Evolutionary conservation across 2,888 invertebrate species (phyloP).

Genomic region (Nemapogon koenigi): DNA sequence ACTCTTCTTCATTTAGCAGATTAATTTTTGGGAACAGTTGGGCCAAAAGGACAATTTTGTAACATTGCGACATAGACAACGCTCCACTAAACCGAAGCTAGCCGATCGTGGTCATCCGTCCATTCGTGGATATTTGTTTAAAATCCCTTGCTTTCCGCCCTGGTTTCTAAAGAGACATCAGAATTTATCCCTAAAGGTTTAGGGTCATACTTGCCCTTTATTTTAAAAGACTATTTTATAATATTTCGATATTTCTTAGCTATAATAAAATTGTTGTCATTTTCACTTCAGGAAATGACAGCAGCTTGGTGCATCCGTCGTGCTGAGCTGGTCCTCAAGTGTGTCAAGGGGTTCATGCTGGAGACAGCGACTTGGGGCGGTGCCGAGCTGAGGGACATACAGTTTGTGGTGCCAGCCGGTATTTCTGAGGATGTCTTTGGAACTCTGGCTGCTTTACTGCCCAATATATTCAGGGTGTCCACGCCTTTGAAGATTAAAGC

Average conservation of each 20-base stretch:
- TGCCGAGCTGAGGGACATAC: constrained; percentile 85
- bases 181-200: too few relatives aligned
- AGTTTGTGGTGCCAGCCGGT: constrained; percentile 81
- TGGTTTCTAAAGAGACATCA: too few relatives aligned
- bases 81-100: too few relatives aligned
- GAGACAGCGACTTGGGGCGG: constrained; percentile 96
- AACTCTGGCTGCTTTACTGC: constrained; percentile 85
- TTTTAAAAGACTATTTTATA: neutral
- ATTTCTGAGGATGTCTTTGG: constrained; percentile 84
- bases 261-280: neutral
- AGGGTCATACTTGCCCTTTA: too few relatives aligned
- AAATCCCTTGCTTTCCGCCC: too few relatives aligned
- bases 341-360: constrained; percentile 99
- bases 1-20: too few relatives aligned
- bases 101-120: too few relatives aligned
- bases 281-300: constrained; percentile 81
- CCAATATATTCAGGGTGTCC: constrained; percentile 92
- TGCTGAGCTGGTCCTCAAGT: constrained; percentile 97
- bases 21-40: too few relatives aligned
- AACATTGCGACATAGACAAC: too few relatives aligned
- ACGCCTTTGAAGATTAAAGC: constrained; percentile 85
- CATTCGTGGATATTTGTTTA: too few relatives aligned
- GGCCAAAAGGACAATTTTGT: too few relatives aligned
- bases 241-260: neutral
- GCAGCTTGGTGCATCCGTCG: constrained; percentile 95